Evolutionary conservation across 2,797 vertebrate species (phyloP).

Genomic region (Gymnopithys bicolor): DNA sequence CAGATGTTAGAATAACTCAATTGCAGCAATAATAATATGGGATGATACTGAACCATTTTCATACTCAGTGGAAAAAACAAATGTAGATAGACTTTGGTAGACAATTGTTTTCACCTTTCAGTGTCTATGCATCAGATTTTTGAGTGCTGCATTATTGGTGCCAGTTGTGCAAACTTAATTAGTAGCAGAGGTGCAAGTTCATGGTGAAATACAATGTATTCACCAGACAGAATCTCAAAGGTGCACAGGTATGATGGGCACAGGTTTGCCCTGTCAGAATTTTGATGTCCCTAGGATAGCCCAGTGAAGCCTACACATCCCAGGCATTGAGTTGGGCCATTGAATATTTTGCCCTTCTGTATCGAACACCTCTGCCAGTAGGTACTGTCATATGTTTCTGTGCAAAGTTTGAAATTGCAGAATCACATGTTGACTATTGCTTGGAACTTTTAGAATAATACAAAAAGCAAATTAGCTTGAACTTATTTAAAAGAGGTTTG

Average conservation of each 20-base stretch:
- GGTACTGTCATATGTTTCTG: not conserved
- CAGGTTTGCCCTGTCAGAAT: not conserved
- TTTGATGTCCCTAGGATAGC: not conserved
- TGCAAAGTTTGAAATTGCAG: not conserved
- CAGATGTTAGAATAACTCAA: conserved; percentile 44
- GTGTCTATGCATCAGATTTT: conserved; percentile 40
- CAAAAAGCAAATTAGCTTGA: not conserved
- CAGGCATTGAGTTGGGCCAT: not conserved
- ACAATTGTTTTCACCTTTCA: conserved; percentile 52
- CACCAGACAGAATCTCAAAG: not conserved
- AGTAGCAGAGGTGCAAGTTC: not conserved
- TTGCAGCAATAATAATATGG: conserved; percentile 15
- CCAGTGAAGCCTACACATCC: not conserved
- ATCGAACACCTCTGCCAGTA: not conserved
- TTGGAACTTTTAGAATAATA: not conserved
- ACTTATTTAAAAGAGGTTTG: not conserved
- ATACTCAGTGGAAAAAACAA: conserved; percentile 21
- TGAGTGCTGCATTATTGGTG: conserved; percentile 17
- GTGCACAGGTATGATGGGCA: not conserved
- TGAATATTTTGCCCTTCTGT: not conserved
- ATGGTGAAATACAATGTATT: not conserved
- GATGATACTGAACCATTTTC: conserved; percentile 47
- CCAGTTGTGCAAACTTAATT: conserved; percentile 53
- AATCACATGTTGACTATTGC: not conserved
- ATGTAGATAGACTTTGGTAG: conserved; percentile 22